Percentiles rank a stretch among this genome's conserved stretches.
phyloP scores from a whole-genome alignment of 2,797 vertebrate species.

The Capromys pilorides region DNA sequence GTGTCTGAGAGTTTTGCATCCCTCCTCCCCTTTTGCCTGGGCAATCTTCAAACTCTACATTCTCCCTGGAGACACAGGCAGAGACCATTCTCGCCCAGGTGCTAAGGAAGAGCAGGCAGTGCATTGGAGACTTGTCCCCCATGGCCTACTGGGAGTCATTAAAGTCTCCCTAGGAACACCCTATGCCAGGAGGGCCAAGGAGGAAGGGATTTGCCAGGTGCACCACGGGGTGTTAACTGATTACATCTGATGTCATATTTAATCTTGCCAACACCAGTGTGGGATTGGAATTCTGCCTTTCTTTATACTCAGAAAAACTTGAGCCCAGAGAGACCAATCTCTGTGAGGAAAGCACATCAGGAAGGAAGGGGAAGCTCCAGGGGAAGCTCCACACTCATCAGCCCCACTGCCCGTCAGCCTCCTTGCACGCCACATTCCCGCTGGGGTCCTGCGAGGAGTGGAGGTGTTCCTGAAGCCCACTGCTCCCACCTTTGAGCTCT shows the following conservation, averaged over 20 bases:
- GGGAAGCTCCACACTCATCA: too few species aligned
- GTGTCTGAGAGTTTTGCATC: not conserved
- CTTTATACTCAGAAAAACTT: not conserved
- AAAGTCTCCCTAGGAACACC: not conserved
- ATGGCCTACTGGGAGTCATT: not conserved
- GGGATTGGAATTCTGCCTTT: not conserved
- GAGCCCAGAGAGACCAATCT: not conserved
- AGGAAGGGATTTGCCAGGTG: not conserved
- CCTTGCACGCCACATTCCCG: not conserved
- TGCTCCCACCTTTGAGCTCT: rapidly evolving
- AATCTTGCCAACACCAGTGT: not conserved
- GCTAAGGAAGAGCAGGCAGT: not conserved
- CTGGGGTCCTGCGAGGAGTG: not conserved
- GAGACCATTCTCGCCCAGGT: not conserved
- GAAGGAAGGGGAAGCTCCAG: not conserved
- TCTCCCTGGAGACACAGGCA: not conserved
- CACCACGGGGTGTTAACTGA: not conserved
- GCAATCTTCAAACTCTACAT: not conserved
- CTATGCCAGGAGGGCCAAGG: not conserved
- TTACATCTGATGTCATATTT: not conserved
- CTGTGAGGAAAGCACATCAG: not conserved
- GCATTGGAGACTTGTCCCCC: not conserved
- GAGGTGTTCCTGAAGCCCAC: not conserved
- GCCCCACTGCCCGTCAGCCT: not conserved
- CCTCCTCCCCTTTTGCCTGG: not conserved